Percentiles rank a stretch among this genome's conserved stretches.
Conservation (phyloP, 2,797 vertebrate genomes). For the Setipinna tenuifilis region DNA sequence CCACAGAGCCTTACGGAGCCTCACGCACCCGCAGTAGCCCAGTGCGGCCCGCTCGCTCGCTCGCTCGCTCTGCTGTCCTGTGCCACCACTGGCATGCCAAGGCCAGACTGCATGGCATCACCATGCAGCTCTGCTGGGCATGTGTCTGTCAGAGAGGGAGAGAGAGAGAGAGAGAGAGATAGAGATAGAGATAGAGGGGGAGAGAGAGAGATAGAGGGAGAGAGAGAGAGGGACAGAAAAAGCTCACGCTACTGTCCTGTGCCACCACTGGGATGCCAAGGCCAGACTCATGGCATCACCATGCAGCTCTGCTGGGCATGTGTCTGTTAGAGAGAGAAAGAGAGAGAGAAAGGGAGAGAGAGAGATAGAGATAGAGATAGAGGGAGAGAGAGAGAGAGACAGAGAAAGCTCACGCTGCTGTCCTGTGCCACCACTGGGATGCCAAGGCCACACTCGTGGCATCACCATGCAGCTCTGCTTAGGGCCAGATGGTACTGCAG, state of each 20-base stretch:
- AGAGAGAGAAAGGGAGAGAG: neutral
- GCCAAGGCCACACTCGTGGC: neutral
- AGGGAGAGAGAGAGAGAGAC: neutral
- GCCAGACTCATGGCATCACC: neutral
- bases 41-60: conserved; percentile 14
- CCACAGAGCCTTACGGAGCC: conserved; percentile 32
- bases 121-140: neutral
- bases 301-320: neutral
- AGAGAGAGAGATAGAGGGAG: neutral
- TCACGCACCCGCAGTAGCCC: too few relatives aligned
- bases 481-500: too few relatives aligned
- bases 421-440: neutral
- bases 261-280: conserved; percentile 6
- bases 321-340: neutral
- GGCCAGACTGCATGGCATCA: neutral
- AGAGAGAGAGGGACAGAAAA: neutral
- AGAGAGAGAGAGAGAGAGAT: neutral
- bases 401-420: neutral
- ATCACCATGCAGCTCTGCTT: neutral
- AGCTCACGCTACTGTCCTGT: neutral
- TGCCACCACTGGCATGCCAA: conserved; percentile 8
- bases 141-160: neutral
- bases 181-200: neutral
- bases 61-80: neutral
- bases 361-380: neutral